Percentiles rank a stretch among this genome's conserved stretches.
phyloP scores from a whole-genome alignment of 2,113 vertebrate genomes.

The Scomber scombrus region DNA sequence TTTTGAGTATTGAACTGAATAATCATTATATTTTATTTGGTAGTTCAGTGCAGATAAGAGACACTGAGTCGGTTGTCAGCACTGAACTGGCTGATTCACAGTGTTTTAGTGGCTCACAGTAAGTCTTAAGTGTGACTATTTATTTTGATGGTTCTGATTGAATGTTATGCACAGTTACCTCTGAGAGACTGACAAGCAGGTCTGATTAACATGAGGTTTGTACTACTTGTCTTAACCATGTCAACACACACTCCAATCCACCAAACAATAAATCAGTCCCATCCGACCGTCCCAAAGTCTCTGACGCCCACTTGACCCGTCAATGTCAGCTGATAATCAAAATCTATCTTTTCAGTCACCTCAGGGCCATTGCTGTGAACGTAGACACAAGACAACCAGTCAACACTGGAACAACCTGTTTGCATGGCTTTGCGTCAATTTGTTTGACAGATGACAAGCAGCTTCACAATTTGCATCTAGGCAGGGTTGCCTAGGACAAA shows the following conservation, averaged over 20 bases:
- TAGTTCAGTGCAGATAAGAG: neutral
- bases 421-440: conserved; percentile 81
- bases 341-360: neutral
- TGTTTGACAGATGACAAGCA: conserved; percentile 76
- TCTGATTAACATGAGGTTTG: neutral
- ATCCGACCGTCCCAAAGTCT: neutral
- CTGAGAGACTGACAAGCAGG: neutral
- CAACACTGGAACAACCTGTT: conserved; percentile 51
- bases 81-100: neutral
- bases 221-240: neutral
- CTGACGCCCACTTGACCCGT: neutral
- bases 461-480: conserved; percentile 78
- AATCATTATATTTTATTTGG: neutral
- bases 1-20: neutral
- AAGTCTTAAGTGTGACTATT: neutral
- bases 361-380: conserved; percentile 1
- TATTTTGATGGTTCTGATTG: neutral
- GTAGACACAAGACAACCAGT: conserved; percentile 27
- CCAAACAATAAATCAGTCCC: neutral
- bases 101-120: no score
- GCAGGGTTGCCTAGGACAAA: conserved; percentile 48
- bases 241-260: neutral
- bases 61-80: neutral
- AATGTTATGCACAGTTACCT: neutral
- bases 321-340: neutral